These are phyloP conservation scores for Galaxea fascicularis DNA, from an alignment of 92 coral and sea anemone genomes.

Conservation along the genomic window DNA sequence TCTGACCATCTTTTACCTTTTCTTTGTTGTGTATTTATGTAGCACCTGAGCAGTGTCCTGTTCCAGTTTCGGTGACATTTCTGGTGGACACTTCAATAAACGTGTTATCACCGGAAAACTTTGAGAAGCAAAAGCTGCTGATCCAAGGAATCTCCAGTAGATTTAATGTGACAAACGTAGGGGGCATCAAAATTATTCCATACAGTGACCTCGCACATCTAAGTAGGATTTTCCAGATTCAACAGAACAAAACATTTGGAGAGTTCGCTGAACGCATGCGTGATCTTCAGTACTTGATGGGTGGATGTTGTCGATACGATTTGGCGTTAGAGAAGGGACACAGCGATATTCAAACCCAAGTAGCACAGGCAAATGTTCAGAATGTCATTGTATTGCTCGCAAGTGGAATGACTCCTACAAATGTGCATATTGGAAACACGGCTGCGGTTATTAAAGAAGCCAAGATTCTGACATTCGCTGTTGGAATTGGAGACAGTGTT, in stretches of 20 bases:
- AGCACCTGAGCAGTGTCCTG: conserved; percentile 37
- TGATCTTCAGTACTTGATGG: conserved; percentile 20
- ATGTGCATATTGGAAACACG: not conserved
- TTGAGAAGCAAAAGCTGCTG: conserved; percentile 7
- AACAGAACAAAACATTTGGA: not conserved
- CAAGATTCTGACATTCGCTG: not conserved
- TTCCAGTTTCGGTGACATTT: conserved; percentile 1
- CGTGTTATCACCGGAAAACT: conserved; percentile 9
- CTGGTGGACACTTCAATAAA: conserved; percentile 17
- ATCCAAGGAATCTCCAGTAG: conserved; percentile 30
- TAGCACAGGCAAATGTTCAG: not conserved
- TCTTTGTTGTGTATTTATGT: not conserved
- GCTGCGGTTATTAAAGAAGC: conserved; percentile 1
- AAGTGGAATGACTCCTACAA: not conserved
- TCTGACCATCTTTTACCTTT: not conserved
- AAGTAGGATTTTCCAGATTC: not conserved
- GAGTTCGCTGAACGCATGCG: conserved; percentile 3
- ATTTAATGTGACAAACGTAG: not conserved
- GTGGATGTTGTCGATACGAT: conserved; percentile 28
- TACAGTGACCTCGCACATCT: conserved; percentile 23
- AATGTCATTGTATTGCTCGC: conserved; percentile 6
- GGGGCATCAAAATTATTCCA: conserved; percentile 25
- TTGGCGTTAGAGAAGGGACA: not conserved
- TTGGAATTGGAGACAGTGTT: conserved; percentile 10
- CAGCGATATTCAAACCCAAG: not conserved